Conservation (phyloP, 2,888 invertebrate genomes). For the Agonopterix arenella region DNA sequence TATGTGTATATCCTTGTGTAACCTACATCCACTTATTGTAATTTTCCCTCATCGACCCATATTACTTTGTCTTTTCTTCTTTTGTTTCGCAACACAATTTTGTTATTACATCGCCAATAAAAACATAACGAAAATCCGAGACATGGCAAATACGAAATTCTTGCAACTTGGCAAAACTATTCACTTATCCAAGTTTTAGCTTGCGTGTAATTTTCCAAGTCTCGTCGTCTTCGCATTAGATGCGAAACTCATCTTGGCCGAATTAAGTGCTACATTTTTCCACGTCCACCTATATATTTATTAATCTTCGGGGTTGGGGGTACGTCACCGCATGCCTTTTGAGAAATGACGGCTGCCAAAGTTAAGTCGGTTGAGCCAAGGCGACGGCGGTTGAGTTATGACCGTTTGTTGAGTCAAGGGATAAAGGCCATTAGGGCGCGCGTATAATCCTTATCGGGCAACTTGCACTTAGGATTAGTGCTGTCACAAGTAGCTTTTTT, state of each 20-base stretch:
- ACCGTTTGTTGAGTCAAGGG: conserved; percentile 71
- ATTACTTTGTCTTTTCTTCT: not conserved
- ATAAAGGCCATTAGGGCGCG: conserved; percentile 71
- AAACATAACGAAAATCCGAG: too few relatives aligned
- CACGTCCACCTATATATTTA: conserved; percentile 72
- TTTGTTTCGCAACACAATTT: not conserved
- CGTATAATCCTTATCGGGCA: conserved; percentile 73
- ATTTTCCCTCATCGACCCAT: not conserved
- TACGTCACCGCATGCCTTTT: conserved; percentile 70
- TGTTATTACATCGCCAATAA: not conserved
- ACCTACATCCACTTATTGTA: not conserved
- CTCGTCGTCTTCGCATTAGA: conserved; percentile 34
- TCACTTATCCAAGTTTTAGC: not conserved
- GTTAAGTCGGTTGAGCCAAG: conserved; percentile 75
- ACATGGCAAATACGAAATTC: not conserved
- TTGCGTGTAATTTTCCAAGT: conserved; percentile 6
- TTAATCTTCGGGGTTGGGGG: conserved; percentile 55
- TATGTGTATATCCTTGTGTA: conserved; percentile 3
- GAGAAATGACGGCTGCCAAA: conserved; percentile 77
- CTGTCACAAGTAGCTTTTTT: conserved; percentile 73
- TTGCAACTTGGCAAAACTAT: not conserved
- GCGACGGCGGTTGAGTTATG: conserved; percentile 68
- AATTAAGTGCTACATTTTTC: conserved; percentile 73
- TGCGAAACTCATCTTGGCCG: conserved; percentile 60
- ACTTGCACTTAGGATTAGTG: conserved; percentile 76